Evolutionary conservation across 2,888 invertebrate genomes (phyloP), one percentile per base, ranked within the genome.

Genomic region (Oscheius sp.): DNA sequence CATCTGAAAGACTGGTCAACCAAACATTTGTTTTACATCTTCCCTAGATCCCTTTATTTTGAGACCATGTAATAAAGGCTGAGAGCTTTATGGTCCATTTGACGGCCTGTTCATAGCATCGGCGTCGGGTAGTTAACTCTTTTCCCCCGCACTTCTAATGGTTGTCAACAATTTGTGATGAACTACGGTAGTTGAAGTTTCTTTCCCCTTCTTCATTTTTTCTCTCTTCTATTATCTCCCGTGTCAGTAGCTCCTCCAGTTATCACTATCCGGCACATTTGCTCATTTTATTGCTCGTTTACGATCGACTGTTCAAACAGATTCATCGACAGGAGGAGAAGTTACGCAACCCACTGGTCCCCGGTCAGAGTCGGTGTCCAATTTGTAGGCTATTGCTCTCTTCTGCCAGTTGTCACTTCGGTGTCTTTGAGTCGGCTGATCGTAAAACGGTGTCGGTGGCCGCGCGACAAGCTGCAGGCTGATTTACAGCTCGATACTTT

Each of bases 331-430:
- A 54, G 54, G 54, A 54, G 54, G 54, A 54, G 54, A 33, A 54
- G 20, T 54, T 54, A 36, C 54, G 32, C 33, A 54, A 20, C 33
- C 20, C 33, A 4, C 36, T 50, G 28, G 41, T 47, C 47, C 47
- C 47, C 47, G 3, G 12, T 24, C 47, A 14, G 47, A 44, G 45
- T 6, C 20, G 8, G 47, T 26, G n/a, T n/a, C n/a, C 59, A 59
- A 59, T 59, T 44, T 59, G 59, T 59, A 26, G 59, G 44, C n/a
- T 12, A 44, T 41, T 24, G 38, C 28, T 54, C 54, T 22, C n/a
- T n/a, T n/a, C n/a, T n/a, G n/a, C n/a, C 59, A 59, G 59, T 59
- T 59, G 59, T 59, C 59, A 59, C 59, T 59, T 59, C 59, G 59
- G 59, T 44, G 41, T 41, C 59, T 59, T 59, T 59, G 41, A 59